Conservation (phyloP, 2,113 vertebrate genomes). For the Antechinus stuartii region DNA sequence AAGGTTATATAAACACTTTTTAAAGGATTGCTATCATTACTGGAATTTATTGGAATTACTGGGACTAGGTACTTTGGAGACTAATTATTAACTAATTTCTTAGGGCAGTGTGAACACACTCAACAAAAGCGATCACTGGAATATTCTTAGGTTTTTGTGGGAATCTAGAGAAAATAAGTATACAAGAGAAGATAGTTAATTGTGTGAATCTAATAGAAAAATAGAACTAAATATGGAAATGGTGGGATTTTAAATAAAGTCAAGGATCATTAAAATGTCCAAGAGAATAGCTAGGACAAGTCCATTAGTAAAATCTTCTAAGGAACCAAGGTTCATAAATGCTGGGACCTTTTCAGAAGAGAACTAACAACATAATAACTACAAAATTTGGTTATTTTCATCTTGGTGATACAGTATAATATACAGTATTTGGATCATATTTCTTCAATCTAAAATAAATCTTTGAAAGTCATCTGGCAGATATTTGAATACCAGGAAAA, state of each 20-base stretch:
- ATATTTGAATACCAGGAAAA: slow-evolving; percentile 13
- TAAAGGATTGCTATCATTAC: not conserved
- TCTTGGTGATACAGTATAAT: too few species aligned
- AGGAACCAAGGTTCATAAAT: not conserved
- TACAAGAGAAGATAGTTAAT: not conserved
- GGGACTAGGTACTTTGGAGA: slow-evolving; percentile 12
- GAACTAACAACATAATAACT: not conserved
- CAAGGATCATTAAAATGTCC: not conserved
- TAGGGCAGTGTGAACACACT: not conserved
- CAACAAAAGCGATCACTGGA: not conserved
- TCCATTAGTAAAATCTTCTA: not conserved
- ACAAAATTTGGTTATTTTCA: too few species aligned
- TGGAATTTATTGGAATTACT: slow-evolving; percentile 19
- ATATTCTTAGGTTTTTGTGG: not conserved
- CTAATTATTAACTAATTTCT: not conserved
- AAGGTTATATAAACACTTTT: not conserved
- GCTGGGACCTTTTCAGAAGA: not conserved
- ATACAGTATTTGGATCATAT: not conserved
- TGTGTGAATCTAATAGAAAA: not conserved
- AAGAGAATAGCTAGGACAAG: not conserved
- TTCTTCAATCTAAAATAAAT: slow-evolving; percentile 1
- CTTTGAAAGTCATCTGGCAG: not conserved
- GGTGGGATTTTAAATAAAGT: not conserved
- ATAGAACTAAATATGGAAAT: not conserved
- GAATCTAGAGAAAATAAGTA: not conserved